These are phyloP conservation scores for Platyscapa corneri DNA, from an alignment of 1,140 invertebrate species.

Conservation along the genomic window DNA sequence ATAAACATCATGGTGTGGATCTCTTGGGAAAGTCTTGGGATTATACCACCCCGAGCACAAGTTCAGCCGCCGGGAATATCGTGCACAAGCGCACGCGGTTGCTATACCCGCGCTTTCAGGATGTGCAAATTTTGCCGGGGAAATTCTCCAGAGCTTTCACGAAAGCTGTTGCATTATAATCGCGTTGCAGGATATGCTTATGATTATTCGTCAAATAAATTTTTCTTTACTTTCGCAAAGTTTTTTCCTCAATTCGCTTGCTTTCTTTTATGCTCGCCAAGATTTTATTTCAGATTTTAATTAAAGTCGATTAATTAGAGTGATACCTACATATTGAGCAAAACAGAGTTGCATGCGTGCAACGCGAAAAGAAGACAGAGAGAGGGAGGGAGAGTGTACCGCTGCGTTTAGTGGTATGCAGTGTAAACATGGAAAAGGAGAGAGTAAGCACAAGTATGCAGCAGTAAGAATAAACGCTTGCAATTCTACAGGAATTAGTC, in stretches of 20 bases:
- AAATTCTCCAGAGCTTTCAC: background rate
- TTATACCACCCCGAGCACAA: background rate
- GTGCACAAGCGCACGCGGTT: background rate
- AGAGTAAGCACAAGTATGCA: background rate
- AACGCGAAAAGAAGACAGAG: background rate
- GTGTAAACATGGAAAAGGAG: background rate
- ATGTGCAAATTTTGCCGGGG: background rate
- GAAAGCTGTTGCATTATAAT: background rate
- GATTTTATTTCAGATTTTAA: background rate
- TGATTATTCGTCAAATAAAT: background rate
- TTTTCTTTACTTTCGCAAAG: background rate
- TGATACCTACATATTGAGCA: too few species aligned
- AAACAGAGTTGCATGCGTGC: background rate
- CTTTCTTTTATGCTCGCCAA: background rate
- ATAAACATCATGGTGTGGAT: constrained; percentile 11
- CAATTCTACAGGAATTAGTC: background rate
- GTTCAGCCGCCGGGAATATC: background rate
- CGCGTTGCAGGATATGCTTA: background rate
- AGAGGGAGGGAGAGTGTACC: background rate
- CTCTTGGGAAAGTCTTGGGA: background rate
- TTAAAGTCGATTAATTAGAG: background rate
- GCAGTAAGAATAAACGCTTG: background rate
- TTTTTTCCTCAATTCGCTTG: background rate
- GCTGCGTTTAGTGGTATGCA: background rate
- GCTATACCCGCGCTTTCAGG: background rate